Conservation (phyloP, 2,113 vertebrate species). For the Balaenoptera acutorostrata region DNA sequence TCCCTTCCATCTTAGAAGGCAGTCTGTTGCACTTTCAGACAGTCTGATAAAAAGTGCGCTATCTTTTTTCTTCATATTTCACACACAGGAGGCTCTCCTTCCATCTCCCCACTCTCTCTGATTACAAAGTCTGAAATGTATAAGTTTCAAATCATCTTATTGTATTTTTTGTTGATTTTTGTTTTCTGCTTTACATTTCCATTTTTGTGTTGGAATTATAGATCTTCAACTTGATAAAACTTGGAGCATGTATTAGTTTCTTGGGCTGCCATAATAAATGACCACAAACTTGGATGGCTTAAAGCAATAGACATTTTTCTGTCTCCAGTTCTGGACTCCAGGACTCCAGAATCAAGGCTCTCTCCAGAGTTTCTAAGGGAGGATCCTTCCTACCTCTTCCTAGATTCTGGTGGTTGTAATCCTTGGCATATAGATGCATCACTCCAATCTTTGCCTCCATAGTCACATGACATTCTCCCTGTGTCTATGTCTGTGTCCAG, state of each 20-base stretch:
- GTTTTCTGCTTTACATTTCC: background rate
- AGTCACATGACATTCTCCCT: background rate
- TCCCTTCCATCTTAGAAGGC: slow-evolving; percentile 35
- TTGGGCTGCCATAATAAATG: background rate
- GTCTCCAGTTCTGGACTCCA: background rate
- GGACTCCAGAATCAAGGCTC: background rate
- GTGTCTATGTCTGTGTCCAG: background rate
- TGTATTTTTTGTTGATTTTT: background rate
- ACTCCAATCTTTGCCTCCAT: background rate
- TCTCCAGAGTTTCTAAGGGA: background rate
- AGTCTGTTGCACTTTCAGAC: slow-evolving; percentile 31
- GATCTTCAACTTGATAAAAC: slow-evolving; percentile 2
- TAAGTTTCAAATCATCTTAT: background rate
- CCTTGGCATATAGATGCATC: background rate
- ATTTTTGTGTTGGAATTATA: background rate
- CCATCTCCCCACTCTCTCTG: slow-evolving; percentile 11
- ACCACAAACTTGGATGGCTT: background rate
- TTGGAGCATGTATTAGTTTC: background rate
- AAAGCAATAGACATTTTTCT: background rate
- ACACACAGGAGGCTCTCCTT: slow-evolving; percentile 15
- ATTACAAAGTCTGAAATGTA: slow-evolving; percentile 9
- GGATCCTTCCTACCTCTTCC: background rate
- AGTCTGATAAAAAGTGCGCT: slow-evolving; percentile 29
- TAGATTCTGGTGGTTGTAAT: background rate
- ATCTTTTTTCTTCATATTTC: slow-evolving; percentile 53